Evolutionary conservation across 2,113 vertebrate genomes (phyloP), one percentile per base, ranked within the genome.

Genomic region (Suricata suricatta): DNA sequence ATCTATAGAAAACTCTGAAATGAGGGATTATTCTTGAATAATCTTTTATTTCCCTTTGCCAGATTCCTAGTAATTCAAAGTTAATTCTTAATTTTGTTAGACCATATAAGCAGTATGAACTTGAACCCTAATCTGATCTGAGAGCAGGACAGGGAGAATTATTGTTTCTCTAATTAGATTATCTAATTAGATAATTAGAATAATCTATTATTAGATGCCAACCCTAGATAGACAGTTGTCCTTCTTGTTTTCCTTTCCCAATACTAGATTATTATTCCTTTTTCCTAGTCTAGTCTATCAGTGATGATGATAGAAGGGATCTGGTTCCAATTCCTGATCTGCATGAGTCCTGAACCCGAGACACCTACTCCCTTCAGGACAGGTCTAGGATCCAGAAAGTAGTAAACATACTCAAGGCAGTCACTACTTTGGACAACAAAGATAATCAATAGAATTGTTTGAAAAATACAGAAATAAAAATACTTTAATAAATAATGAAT

Each of bases 391-490:
- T 90, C 16, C 60, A 94, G 19, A 9, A 21, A 77, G 5, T n/a
- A 47, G 33, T 68, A 74, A 88, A 68, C 9, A 54, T 19, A 10
- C 15, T 60, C 31, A 69, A 14, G 15, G 35, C 4, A 72, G 4
- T 44, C 35, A 33, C 38, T 57, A 10, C 27, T 90, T 92, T 90
- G 52, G 7, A 74, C 41, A 64, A 7, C 41, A 29, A 86, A 47
- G 88, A 93, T 92, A 57, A 60, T 38, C 27, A 93, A 35, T 76
- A 66, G 31, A 69, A 69, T 87, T 12, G 1, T n/a, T 90, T 93
- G 10, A 90, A 96, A 94, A 83, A 38, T 89, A 60, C 64, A 68
- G 38, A 88, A 93, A 50, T 19, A 71, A 92, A 60, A 90, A 69
- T 31, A 86, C 9, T 17, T 44, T 17, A 71, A 64, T 89, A 17